These are phyloP conservation scores for Argyresthia goedartella DNA, from an alignment of 2,888 invertebrate genomes.

Conservation along the genomic window DNA sequence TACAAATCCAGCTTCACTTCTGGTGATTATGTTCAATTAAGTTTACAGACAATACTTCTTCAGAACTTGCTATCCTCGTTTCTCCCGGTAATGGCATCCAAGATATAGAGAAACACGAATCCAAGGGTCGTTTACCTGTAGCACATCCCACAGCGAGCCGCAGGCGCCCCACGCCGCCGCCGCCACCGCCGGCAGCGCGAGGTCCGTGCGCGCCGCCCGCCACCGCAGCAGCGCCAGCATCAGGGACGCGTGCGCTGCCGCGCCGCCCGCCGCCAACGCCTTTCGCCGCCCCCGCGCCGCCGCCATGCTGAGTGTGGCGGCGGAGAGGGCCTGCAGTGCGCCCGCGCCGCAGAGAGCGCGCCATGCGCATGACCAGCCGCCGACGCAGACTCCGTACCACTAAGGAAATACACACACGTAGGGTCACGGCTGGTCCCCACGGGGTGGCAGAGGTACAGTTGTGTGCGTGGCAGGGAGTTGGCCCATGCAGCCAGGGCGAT, in stretches of 20 bases:
- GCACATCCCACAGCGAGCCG: slow-evolving; percentile 87
- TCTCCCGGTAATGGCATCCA: too few relatives aligned
- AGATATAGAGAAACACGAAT: too few relatives aligned
- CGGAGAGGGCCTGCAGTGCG: slow-evolving; percentile 80
- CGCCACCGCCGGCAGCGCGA: slow-evolving; percentile 85
- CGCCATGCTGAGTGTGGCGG: slow-evolving; percentile 85
- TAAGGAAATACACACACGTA: slow-evolving; percentile 37
- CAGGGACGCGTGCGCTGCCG: slow-evolving; percentile 84
- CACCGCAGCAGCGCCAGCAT: slow-evolving; percentile 82
- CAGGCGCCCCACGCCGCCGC: slow-evolving; percentile 91
- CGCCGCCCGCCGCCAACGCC: slow-evolving; percentile 83
- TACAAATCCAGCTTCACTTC: too few relatives aligned
- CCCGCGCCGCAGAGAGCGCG: slow-evolving; percentile 82
- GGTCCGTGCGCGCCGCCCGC: slow-evolving; percentile 85
- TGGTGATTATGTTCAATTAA: too few relatives aligned
- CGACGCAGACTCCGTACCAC: slow-evolving; percentile 87
- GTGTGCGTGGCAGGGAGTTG: not conserved
- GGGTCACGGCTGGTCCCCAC: too few relatives aligned
- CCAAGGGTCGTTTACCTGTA: slow-evolving; percentile 49
- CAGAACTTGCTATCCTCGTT: too few relatives aligned
- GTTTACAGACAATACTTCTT: too few relatives aligned
- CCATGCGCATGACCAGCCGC: slow-evolving; percentile 81
- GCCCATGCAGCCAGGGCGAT: not conserved
- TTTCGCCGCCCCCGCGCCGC: slow-evolving; percentile 80
- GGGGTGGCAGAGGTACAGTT: not conserved